Evolutionary conservation across 2,113 vertebrate genomes (phyloP), one percentile per base, ranked within the genome.

Genomic region (Siphamia tubifer): DNA sequence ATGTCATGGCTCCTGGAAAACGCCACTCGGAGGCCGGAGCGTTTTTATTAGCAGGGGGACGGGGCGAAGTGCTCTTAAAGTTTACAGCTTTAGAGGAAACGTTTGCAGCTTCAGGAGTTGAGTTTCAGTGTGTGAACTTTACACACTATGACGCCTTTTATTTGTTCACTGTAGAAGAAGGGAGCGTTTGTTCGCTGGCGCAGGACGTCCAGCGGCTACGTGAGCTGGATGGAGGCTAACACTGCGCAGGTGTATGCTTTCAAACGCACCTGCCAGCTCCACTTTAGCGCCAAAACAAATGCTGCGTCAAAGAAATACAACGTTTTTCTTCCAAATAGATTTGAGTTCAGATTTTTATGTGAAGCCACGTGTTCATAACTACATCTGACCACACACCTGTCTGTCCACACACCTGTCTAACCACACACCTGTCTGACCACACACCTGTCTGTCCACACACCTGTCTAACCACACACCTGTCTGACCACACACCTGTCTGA

Each of bases 1-100:
- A 65, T 70, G 68, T 77, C 58, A 79, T 66, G 0, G 21, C 56
- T 53, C 8, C 45, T 64, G 56, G 49, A n/a, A 38, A 13, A 35
- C 20, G 1, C 2, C 10, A 4, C 6, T 1, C 36, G 6, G 25
- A 47, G 53, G 42, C 28, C 4, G 52, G 42, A 27, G 19, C 19
- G 19, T 27, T 76, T 76, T 81, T 74, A 67, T 60, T 19, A 13
- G 63, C 17, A 45, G 0, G 8, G 60, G 65, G 52, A 48, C 42
- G 3, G 40, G 71, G 43, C 53, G 23, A 4, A 42, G 70, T 23
- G 62, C 64, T 19, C 11, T 66, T 77, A 57, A 80, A 76, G 34
- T 72, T 76, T 75, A 68, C 58, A 40, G 2, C 80, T 69, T 78
- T 27, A 69, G 74, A 73, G 70, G 60, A 78, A 65, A 67, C 19